Percentiles rank a stretch among this genome's conserved stretches.
These are phyloP conservation scores for Palythoa grandiflora DNA, from an alignment of 92 coral and sea anemone genomes.

Conservation along the genomic window DNA sequence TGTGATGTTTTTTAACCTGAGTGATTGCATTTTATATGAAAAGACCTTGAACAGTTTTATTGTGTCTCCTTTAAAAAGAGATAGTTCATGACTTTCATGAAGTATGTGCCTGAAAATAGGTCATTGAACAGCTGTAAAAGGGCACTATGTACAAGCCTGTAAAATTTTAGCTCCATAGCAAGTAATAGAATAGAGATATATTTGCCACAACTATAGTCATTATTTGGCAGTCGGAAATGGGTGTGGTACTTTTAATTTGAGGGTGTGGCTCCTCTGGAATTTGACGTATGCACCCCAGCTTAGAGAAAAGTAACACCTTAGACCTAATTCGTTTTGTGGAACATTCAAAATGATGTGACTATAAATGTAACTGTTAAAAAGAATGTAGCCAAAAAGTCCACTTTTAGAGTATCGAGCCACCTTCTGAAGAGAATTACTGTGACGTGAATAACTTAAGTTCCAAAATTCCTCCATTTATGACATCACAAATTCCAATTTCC, in stretches of 20 bases:
- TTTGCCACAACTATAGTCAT: slow-evolving; percentile 40
- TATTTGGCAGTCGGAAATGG: slow-evolving; percentile 37
- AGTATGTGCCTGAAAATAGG: slow-evolving; percentile 36
- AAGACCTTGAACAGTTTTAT: slow-evolving; percentile 18
- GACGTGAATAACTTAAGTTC: too few species aligned
- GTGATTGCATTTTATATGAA: slow-evolving; percentile 10
- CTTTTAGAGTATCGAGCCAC: too few species aligned
- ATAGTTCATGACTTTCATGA: slow-evolving; percentile 8
- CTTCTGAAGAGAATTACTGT: too few species aligned
- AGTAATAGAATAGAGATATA: slow-evolving; percentile 6
- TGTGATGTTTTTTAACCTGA: not conserved
- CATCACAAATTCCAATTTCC: too few species aligned
- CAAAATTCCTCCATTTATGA: too few species aligned
- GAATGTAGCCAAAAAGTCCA: too few species aligned
- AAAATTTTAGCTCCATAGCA: slow-evolving; percentile 34
- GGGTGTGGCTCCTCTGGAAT: slow-evolving; percentile 57
- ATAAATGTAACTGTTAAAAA: too few species aligned
- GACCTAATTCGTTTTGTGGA: slow-evolving; percentile 17
- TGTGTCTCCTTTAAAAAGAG: slow-evolving; percentile 26
- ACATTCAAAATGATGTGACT: not conserved
- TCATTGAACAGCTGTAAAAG: slow-evolving; percentile 41
- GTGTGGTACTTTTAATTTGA: slow-evolving; percentile 27
- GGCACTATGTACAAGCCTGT: slow-evolving; percentile 11
- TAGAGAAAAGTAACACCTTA: slow-evolving; percentile 10
- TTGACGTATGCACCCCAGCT: slow-evolving; percentile 39